phyloP scores from a whole-genome alignment of 2,113 vertebrate species.

The Hydropotes inermis region DNA sequence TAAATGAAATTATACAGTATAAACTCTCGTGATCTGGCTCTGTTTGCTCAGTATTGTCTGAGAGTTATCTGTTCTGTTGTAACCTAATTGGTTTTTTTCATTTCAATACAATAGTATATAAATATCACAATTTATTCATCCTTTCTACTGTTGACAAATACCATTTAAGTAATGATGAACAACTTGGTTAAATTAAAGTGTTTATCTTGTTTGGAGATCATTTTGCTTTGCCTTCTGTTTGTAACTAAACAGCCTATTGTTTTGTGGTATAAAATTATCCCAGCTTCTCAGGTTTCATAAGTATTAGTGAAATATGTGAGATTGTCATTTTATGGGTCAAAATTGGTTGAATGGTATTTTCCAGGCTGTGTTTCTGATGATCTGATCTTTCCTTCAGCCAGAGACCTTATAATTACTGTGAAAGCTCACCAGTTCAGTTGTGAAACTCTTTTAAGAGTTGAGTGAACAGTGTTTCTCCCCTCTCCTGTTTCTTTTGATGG shows the following conservation, averaged over 20 bases:
- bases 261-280: not conserved
- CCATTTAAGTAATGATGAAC: not conserved
- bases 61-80: not conserved
- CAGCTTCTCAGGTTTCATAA: constrained; percentile 13
- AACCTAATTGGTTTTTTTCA: not conserved
- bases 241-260: not conserved
- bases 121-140: not conserved
- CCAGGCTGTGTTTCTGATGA: constrained; percentile 11
- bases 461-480: not conserved
- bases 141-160: not conserved
- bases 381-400: not conserved
- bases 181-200: not conserved
- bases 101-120: not conserved
- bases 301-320: not conserved
- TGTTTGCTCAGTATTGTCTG: not conserved
- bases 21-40: not conserved
- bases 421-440: constrained; percentile 7
- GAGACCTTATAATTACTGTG: not conserved
- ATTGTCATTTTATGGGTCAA: not conserved
- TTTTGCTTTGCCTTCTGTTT: constrained; percentile 10
- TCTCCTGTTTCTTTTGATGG: not conserved
- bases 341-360: constrained; percentile 24
- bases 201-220: not conserved
- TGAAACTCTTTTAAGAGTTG: not conserved
- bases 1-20: not conserved